Conservation (phyloP, 1,140 invertebrate genomes). For the Procambarus clarkii region DNA sequence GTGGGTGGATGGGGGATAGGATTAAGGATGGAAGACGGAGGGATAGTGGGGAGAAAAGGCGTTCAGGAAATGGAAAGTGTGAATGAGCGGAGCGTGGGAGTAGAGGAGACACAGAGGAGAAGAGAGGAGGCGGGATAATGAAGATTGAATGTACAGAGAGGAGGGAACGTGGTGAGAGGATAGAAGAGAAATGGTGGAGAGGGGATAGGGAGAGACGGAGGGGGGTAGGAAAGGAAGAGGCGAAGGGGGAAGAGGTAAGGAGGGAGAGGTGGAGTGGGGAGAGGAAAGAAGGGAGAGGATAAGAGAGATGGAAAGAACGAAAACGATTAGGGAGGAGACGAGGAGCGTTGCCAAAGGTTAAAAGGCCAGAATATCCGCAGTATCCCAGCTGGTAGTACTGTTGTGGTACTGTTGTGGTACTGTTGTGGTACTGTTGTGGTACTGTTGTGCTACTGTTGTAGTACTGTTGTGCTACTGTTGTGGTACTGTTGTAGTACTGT, state of each 20-base stretch:
- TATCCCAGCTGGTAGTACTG: too few relatives aligned
- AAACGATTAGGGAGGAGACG: background rate
- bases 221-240: background rate
- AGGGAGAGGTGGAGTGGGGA: background rate
- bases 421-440: too few relatives aligned
- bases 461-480: too few relatives aligned
- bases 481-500: too few relatives aligned
- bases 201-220: background rate
- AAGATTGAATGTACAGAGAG: background rate
- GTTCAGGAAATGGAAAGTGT: too few relatives aligned
- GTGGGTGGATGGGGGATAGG: too few relatives aligned
- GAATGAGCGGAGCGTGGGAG: background rate
- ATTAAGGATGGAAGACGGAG: too few relatives aligned
- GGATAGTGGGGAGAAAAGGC: too few relatives aligned
- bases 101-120: background rate
- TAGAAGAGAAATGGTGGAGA: background rate
- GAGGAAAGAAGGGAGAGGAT: background rate
- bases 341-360: background rate
- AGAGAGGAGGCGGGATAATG: constrained; percentile 10
- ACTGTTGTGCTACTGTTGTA: too few relatives aligned
- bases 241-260: background rate
- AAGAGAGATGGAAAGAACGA: background rate
- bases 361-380: constrained; percentile 35
- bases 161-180: background rate
- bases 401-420: too few relatives aligned